Conservation (phyloP, 2,113 vertebrate species). For the Pterophyllum scalare region DNA sequence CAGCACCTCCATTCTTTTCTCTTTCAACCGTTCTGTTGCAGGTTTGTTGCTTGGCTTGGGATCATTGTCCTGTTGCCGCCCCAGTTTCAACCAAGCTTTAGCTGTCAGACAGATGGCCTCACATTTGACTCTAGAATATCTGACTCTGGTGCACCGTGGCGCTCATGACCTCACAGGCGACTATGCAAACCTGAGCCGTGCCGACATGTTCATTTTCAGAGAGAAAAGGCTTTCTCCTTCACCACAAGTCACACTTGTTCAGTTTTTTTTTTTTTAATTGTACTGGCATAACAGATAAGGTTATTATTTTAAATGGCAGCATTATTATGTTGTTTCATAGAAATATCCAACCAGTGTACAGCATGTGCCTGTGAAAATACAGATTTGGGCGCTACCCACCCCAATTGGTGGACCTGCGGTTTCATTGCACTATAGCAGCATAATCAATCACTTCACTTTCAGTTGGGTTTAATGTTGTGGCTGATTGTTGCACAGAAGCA, state of each 20-base stretch:
- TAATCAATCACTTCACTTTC: neutral
- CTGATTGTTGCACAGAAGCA: neutral
- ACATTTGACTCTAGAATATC: too few relatives aligned
- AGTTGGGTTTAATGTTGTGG: neutral
- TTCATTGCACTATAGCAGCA: neutral
- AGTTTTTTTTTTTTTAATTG: neutral
- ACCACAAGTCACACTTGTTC: neutral
- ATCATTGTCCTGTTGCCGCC: neutral
- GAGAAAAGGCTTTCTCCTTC: neutral
- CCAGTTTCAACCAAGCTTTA: neutral
- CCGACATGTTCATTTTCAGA: neutral
- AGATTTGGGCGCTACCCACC: neutral
- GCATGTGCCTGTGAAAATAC: neutral
- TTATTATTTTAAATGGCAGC: neutral
- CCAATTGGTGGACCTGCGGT: too few relatives aligned
- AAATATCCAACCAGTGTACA: neutral
- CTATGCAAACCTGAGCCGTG: neutral
- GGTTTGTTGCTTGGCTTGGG: neutral
- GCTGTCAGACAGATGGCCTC: neutral
- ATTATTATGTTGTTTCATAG: neutral
- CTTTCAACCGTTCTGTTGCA: neutral
- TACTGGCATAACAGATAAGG: neutral
- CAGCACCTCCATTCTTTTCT: neutral
- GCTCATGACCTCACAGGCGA: too few relatives aligned
- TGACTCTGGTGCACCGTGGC: too few relatives aligned